Evolutionary conservation across 2,797 vertebrate species (phyloP), one percentile per base, ranked within the genome.

Genomic region (Meda fulgida): DNA sequence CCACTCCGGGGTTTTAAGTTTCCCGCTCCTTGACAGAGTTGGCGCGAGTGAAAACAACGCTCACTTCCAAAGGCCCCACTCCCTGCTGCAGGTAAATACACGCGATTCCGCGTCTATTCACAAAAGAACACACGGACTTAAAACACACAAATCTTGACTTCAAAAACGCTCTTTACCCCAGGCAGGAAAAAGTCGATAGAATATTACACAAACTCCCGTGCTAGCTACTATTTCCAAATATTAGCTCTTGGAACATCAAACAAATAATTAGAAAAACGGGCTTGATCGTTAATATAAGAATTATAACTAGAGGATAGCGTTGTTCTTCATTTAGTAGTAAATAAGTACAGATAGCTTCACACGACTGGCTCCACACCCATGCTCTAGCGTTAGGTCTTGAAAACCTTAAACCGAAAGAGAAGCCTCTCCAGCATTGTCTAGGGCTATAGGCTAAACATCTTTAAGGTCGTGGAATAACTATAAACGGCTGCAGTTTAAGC

Each of bases 321-420:
- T 43, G 4, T 23, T 73, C 26, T 29, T 34, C 7, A 36, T 48
- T 48, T 34, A 46, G 40, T 31, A 31, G 7, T 65, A 18, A 31
- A 65, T 31, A 31, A 31, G 18, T 34, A 48, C 38, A 60, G 38
- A 63, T 9, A 23, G 69, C 18, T 29, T 21, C 21, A 73, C 55
- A 66, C 21, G 38, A 51, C 21, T 38, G 16, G 8, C 70, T 46
- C 29, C 40, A 75, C 21, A 48, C 58, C 71, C 13, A 48, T 66
- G 43, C 9, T 7, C 8, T 2, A 53, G 1, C 4, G 46, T 51
- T 18, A 73, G 16, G 34, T 23, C 60, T 78, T 63, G 43, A 63
- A 43, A 3, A 43, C 36, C 23, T 80, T 69, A 84, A 82, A 87
- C 31, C 80, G 75, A 87, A 85, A 83, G 75, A 83, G 78, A 83